Conservation (phyloP, 1,140 invertebrate genomes). For the Ceratina calcarata region DNA sequence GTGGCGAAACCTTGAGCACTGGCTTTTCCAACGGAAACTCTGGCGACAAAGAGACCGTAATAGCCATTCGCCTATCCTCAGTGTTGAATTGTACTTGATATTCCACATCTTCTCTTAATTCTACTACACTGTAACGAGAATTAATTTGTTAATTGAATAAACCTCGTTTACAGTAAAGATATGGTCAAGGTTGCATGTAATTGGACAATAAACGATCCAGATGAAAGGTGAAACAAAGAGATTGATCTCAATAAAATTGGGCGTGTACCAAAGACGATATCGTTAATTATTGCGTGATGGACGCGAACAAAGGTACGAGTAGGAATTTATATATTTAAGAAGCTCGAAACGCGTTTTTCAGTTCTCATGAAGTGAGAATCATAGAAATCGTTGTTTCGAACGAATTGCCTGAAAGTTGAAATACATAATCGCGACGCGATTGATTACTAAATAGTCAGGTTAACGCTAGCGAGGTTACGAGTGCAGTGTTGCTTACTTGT, state of each 20-base stretch:
- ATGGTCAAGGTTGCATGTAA: too few relatives aligned
- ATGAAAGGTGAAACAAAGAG: too few relatives aligned
- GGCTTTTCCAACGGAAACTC: constrained; percentile 89
- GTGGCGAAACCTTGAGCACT: constrained; percentile 84
- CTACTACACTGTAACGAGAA: constrained; percentile 82
- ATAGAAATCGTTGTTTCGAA: not conserved
- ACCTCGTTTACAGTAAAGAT: too few relatives aligned
- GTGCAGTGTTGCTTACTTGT: constrained; percentile 76
- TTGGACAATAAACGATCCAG: too few relatives aligned
- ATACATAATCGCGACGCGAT: constrained; percentile 10
- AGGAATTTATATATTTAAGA: not conserved
- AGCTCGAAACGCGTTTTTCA: not conserved
- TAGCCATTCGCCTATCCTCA: constrained; percentile 82
- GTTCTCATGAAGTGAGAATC: not conserved
- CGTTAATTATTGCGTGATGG: not conserved
- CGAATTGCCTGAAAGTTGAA: not conserved
- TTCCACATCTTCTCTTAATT: constrained; percentile 85
- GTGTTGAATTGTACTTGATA: constrained; percentile 86
- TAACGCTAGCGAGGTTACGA: constrained; percentile 50
- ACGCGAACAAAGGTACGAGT: not conserved
- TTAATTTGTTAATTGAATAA: too few relatives aligned
- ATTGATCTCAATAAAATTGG: not conserved
- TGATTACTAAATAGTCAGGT: not conserved
- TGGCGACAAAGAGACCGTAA: constrained; percentile 83
- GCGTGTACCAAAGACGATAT: not conserved